Evolutionary conservation across 2,113 vertebrate genomes (phyloP).

Genomic region (Ptyas mucosa): DNA sequence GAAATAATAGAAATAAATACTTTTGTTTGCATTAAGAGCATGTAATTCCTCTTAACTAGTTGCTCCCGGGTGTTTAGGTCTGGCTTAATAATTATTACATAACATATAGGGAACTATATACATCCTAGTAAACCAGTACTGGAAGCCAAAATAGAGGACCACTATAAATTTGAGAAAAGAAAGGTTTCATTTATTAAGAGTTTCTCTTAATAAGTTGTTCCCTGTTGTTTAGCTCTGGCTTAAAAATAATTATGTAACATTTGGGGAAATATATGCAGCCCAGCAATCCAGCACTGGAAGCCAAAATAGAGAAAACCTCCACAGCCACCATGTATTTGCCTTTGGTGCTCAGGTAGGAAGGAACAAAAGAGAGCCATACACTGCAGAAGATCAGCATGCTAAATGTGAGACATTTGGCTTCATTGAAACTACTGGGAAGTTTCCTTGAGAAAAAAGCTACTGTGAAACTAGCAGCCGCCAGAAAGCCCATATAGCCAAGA

Average conservation of each 20-base stretch:
- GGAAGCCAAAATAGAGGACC: not conserved
- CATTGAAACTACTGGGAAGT: not conserved
- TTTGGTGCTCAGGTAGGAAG: not conserved
- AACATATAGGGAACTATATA: not conserved
- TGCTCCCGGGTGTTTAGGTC: not conserved
- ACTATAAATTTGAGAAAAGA: not conserved
- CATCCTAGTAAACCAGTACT: not conserved
- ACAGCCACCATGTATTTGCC: not conserved
- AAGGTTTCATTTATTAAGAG: too few relatives aligned
- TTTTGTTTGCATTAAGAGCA: not conserved
- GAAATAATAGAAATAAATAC: not conserved
- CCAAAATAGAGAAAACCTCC: not conserved
- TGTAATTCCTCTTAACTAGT: not conserved
- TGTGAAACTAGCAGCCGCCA: not conserved
- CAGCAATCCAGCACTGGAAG: not conserved
- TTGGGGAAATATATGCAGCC: not conserved
- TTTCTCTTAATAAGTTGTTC: not conserved
- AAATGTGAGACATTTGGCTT: not conserved
- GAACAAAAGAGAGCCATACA: not conserved
- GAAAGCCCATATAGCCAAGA: not conserved
- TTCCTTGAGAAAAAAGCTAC: not conserved
- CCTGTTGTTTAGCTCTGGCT: not conserved
- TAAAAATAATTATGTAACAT: not conserved
- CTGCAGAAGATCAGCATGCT: not conserved
- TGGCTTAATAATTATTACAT: not conserved